Evolutionary conservation across 2,888 invertebrate genomes (phyloP).

Genomic region (Morpho helenor): DNA sequence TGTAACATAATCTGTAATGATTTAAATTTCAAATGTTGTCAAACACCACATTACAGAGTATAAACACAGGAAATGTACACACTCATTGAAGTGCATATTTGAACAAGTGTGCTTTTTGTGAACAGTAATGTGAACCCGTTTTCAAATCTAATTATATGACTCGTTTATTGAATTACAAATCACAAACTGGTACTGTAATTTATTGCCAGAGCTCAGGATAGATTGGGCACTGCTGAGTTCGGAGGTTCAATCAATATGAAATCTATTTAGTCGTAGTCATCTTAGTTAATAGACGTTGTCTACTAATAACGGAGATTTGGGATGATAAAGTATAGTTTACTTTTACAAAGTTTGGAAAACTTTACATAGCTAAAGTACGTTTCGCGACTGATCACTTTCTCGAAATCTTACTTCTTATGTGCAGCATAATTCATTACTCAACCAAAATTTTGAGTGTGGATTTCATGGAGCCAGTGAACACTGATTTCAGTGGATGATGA

Average conservation of each 20-base stretch:
- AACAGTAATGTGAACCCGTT: slow-evolving; percentile 13
- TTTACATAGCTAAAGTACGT: too few relatives aligned
- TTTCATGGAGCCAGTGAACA: too few relatives aligned
- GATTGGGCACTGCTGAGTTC: slow-evolving; percentile 11
- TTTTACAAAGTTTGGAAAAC: too few relatives aligned
- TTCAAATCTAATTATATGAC: slow-evolving; percentile 18
- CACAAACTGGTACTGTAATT: slow-evolving; percentile 13
- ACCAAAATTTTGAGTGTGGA: too few relatives aligned
- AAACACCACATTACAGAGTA: slow-evolving; percentile 6
- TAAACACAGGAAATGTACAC: slow-evolving; percentile 8
- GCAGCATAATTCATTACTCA: too few relatives aligned
- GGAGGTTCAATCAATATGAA: slow-evolving; percentile 5
- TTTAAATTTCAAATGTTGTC: slow-evolving; percentile 1
- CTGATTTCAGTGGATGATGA: too few relatives aligned
- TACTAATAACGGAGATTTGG: too few relatives aligned
- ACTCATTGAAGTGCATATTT: slow-evolving; percentile 15
- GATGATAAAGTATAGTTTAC: too few relatives aligned
- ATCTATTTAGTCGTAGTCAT: too few relatives aligned
- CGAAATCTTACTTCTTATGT: too few relatives aligned
- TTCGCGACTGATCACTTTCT: too few relatives aligned
- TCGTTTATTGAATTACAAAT: slow-evolving; percentile 24
- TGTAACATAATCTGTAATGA: background rate
- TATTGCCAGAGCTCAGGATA: slow-evolving; percentile 11
- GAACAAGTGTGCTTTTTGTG: slow-evolving; percentile 17
- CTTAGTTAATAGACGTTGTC: too few relatives aligned